Evolutionary conservation across 1,140 invertebrate species (phyloP).

Genomic region (Anoplophora glabripennis): DNA sequence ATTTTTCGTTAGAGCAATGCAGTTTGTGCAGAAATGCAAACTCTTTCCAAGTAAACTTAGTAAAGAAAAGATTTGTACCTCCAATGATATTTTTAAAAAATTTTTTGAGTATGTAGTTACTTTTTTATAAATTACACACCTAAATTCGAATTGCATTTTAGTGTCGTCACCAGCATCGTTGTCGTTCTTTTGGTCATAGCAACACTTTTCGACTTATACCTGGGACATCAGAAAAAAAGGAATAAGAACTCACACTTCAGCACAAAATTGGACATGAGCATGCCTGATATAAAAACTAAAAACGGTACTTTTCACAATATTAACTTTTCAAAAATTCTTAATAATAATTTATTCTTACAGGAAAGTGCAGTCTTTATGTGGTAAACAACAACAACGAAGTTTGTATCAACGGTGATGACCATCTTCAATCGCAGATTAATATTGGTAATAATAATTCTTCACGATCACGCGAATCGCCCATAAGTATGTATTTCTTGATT

Average conservation of each 20-base stretch:
- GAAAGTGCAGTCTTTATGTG: slow-evolving; percentile 36
- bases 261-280: slow-evolving; percentile 33
- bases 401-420: slow-evolving; percentile 17
- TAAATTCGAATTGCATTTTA: slow-evolving; percentile 44
- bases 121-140: too few species aligned
- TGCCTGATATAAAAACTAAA: slow-evolving; percentile 33
- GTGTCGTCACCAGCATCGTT: slow-evolving; percentile 58
- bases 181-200: slow-evolving; percentile 58
- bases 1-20: too few species aligned
- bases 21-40: too few species aligned
- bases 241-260: slow-evolving; percentile 17
- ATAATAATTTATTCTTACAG: slow-evolving; percentile 18
- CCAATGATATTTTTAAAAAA: too few species aligned
- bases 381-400: slow-evolving; percentile 25
- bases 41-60: too few species aligned
- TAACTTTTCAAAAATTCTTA: neutral
- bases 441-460: slow-evolving; percentile 11
- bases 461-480: slow-evolving; percentile 15
- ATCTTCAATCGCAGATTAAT: slow-evolving; percentile 13
- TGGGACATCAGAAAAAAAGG: slow-evolving; percentile 33
- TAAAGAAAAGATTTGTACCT: too few species aligned
- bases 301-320: slow-evolving; percentile 25
- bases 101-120: too few species aligned
- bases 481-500: slow-evolving; percentile 24
- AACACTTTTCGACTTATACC: slow-evolving; percentile 57